Base-by-base conservation (phyloP, 2,888 invertebrate genomes). In the Belgica antarctica region DNA sequence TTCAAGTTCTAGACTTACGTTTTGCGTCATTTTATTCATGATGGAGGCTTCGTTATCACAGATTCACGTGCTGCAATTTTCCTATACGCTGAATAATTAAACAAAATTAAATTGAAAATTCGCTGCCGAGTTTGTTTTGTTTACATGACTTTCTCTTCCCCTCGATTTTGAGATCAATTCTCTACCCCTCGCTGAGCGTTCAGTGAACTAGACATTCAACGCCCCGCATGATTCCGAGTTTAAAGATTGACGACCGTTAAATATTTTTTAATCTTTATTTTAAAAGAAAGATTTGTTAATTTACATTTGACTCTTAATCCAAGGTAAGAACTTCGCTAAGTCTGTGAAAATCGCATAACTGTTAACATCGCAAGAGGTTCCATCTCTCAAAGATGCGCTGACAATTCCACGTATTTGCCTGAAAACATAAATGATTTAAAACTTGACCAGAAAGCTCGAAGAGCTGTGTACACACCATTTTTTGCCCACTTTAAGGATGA, bases 321-420 rank as follows among this genome's bases (percentile, higher is more conserved):
- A 71, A 12, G 59, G 57, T 15, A 41, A n/a, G 27, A 61, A 71
- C 15, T 61, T 31, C 12, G 31, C 71, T 10, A 68, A 31, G 41
- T 71, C 71, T 17, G 71, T 71, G 36, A 71, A 71, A 12, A 71
- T 25, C 1, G 63, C 71, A 47, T 66, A 71, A 1, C 25, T 34
- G 31, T 66, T 66, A 1, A 71, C 34, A 28, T 66, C 71, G 22
- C 71, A 71, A 12, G 19, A 19, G 5, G 28, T 34, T 34, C 59
- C 59, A 46, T 71, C 71, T 10, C 46, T 12, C 2, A 71, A 24
- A 12, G 59, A 57, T 22, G 66, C 36, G 17, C 66, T 66, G 0
- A 71, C 68, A 3, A 71, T 71, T 41, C 71, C 71, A 28, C 71
- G 19, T n/a, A n/a, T n/a, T n/a, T n/a, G n/a, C n/a, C n/a, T n/a